phyloP scores from a whole-genome alignment of 2,888 invertebrate genomes.

The Tyria jacobaeae region DNA sequence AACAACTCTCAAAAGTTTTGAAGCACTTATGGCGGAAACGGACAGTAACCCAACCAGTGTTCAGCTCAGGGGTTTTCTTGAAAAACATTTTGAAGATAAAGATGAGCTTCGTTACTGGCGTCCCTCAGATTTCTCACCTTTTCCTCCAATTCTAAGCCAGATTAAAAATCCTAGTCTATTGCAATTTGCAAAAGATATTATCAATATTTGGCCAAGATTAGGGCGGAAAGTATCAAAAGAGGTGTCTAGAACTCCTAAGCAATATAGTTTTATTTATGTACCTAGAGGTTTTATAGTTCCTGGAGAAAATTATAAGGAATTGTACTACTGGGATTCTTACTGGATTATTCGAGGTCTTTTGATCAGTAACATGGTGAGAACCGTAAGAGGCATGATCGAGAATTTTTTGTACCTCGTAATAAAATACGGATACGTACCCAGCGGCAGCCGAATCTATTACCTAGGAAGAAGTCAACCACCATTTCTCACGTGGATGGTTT shows the following conservation, averaged over 20 bases:
- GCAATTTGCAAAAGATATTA: constrained; percentile 88
- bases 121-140: constrained; percentile 87
- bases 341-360: constrained; percentile 94
- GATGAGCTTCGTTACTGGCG: constrained; percentile 87
- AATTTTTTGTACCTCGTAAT: constrained; percentile 92
- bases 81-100: constrained; percentile 86
- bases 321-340: constrained; percentile 96
- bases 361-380: constrained; percentile 91
- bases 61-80: constrained; percentile 85
- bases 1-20: constrained; percentile 86
- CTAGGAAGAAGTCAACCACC: constrained; percentile 90
- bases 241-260: constrained; percentile 82
- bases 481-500: constrained; percentile 90
- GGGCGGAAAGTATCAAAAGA: constrained; percentile 88
- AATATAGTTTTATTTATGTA: constrained; percentile 90
- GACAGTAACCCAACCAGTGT: constrained; percentile 80
- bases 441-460: constrained; percentile 93
- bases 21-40: constrained; percentile 83
- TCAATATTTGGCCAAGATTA: constrained; percentile 88
- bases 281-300: constrained; percentile 90
- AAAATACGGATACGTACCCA: constrained; percentile 90
- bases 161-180: constrained; percentile 87
- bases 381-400: constrained; percentile 91
- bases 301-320: constrained; percentile 90
- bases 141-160: constrained; percentile 88